Evolutionary conservation across 2,888 invertebrate species (phyloP), one percentile per base, ranked within the genome.

Genomic region (Pherbina coryleti): DNA sequence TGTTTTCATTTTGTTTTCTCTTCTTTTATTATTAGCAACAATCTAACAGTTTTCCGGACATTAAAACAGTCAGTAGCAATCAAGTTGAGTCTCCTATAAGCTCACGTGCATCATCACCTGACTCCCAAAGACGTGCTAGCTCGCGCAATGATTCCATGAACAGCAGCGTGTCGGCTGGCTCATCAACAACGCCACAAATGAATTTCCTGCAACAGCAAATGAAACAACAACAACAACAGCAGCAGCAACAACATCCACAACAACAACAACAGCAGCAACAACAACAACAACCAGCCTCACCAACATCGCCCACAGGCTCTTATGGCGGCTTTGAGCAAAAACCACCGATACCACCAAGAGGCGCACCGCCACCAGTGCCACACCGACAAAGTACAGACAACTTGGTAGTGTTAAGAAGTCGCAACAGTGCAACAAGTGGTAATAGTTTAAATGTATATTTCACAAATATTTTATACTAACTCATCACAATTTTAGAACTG

Each of bases 261-360:
- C 70, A 60, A 67, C 66, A 81, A 87, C 78, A 74, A 70, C 78
- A 44, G 1, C 44, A 1, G 14, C 70, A 60, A 67, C 66, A 22
- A 25, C 71, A 57, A 8, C 80, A 83, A 75, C 86, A 87, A 82
- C 84, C 84, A 69, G 81, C 83, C 51, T 85, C 86, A 71, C 88
- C 89, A 49, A 84, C 89, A 4, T 86, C 88, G 55, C 84, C 88
- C 75, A 85, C 86, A 70, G 83, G 82, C 66, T 84, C 87, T 60
- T 82, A 84, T 49, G 86, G 85, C 44, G 86, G 85, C 31, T 86
- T 87, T 78, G 92, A 92, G 44, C 88, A 88, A 76, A 91, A 91
- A 82, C 92, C 92, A 55, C 92, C 92, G 0, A 91, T 92, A 81
- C 92, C 92, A 78, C 92, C 92, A 1, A 88, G 92, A 82, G 92